Base-by-base conservation (phyloP, 2,113 vertebrate species). In the Centropus unirufus region DNA sequence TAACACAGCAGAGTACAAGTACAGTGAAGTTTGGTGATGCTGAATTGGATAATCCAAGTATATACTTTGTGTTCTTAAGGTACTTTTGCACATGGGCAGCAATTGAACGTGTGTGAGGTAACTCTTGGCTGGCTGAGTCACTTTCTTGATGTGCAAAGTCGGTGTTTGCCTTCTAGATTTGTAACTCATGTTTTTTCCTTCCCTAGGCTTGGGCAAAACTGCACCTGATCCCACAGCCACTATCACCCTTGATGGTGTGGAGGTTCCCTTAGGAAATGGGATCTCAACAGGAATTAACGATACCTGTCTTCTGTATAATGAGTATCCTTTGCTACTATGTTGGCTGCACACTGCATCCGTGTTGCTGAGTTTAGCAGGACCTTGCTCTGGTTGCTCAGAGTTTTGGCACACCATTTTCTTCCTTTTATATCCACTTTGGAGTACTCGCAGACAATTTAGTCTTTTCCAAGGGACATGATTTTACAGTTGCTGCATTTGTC, bases 281-380 rank as follows among this genome's bases (percentile, higher is more conserved):
- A 58, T 96, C 89, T 93, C 99, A 26, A 99, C 99, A 2, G 99
- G 99, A 95, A 98, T 99, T 29, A 98, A 98, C 4, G 99, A 99
- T 95, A 99, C 99, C 29, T 99, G 98, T 94, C 99, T 99, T 49
- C 98, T 99, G 22, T 99, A 99, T 98, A 99, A 99, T 22, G 99
- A 99, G 99, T 99, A 99, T 99, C 99, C 99, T 99, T 99, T 96
- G 30, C 44, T 86, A 1, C 47, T 55, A 5, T 0, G 0, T 58
- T 77, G 63, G 72, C 47, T 70, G 34, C 42, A 59, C 1, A 0
- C 1, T 5, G 44, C 52, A 23, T 80, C 44, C 49, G 34, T 13
- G 58, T 36, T 13, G 2, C 63, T 19, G 32, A 58, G 20, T 74
- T 86, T 44, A 79, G 51, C 29, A 34, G 51, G n/a, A 69, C 13